Evolutionary conservation across 1,140 invertebrate genomes (phyloP).

Genomic region (Drosophila tristis): DNA sequence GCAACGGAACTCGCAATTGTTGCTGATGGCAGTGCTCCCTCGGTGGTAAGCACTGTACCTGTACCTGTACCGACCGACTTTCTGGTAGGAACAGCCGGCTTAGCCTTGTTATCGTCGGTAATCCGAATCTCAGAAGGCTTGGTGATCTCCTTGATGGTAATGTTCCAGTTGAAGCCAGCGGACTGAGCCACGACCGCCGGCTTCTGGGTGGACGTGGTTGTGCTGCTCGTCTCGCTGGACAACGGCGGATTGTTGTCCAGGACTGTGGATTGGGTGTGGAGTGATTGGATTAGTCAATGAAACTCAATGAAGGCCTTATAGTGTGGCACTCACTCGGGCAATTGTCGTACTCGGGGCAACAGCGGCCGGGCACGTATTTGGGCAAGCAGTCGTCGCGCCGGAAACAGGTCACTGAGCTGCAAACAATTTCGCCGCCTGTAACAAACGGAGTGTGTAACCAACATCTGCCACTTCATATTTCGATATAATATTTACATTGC

Average conservation of each 20-base stretch:
- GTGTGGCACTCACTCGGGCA: slow-evolving; percentile 87
- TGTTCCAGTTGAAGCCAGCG: slow-evolving; percentile 74
- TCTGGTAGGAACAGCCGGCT: slow-evolving; percentile 63
- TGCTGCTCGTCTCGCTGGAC: slow-evolving; percentile 41
- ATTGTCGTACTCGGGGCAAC: slow-evolving; percentile 92
- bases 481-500: too few species aligned
- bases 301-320: background rate
- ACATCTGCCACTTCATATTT: background rate
- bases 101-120: slow-evolving; percentile 78
- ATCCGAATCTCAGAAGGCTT: slow-evolving; percentile 83
- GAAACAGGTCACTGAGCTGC: slow-evolving; percentile 90
- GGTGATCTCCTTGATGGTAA: slow-evolving; percentile 84
- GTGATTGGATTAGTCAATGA: background rate
- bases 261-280: slow-evolving; percentile 32
- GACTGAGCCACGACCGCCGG: slow-evolving; percentile 42
- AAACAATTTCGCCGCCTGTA: slow-evolving; percentile 89
- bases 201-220: slow-evolving; percentile 37
- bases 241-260: slow-evolving; percentile 68
- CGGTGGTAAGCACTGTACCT: slow-evolving; percentile 13
- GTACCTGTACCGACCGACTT: slow-evolving; percentile 40
- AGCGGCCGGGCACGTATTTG: slow-evolving; percentile 88
- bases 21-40: slow-evolving; percentile 27
- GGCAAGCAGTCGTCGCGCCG: slow-evolving; percentile 89
- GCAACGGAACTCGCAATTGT: background rate
- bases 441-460: slow-evolving; percentile 13